Base-by-base conservation (phyloP, 2,888 invertebrate genomes). In the Carcina quercana region DNA sequence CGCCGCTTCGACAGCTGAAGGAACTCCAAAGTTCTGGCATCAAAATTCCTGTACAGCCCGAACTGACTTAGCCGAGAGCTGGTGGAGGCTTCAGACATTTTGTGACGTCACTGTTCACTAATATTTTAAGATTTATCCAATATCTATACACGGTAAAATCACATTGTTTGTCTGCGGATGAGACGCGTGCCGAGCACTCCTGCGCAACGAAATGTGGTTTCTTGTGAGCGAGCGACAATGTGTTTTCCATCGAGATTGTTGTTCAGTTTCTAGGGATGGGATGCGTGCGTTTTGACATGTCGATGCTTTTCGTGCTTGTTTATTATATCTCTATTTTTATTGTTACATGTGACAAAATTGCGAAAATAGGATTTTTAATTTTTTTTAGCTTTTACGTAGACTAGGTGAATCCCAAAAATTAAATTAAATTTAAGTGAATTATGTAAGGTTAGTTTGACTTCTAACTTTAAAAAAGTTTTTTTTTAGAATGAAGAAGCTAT, bases 21-120 rank as follows among this genome's bases (percentile, higher is more conserved):
- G 38, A 83, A 83, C 50, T 82, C 80, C 48, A 79, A 78, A 0
- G 80, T 80, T 44, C 67, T 61, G 3, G 70, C 65, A 33, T 83
- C 82, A 10, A 82, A 78, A 20, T 64, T 71, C 40, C 76, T 57
- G 53, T 83, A 82, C 38, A 83, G 42, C 2, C 82, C 83, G 24
- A 83, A 78, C 46, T 78, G 78, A 22, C 66, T 55, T 26, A 79
- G 53, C 28, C 59, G 47, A 13, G 78, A 74, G 25, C 66, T 43
- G 13, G 50, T 53, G 3, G 78, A 76, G 26, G 59, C 64, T 20
- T 69, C 74, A 64, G 79, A 73, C 73, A 82, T 79, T 45, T 48
- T 60, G 60, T 45, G 24, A 8, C 8, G n/a, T n/a, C n/a, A n/a
- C n/a, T n/a, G 14, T 19, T 14, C 25, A 11, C n/a, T n/a, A n/a